Evolutionary conservation across 92 coral and sea anemone genomes (phyloP), one percentile per base, ranked within the genome.

Genomic region (Phenganax marumi): DNA sequence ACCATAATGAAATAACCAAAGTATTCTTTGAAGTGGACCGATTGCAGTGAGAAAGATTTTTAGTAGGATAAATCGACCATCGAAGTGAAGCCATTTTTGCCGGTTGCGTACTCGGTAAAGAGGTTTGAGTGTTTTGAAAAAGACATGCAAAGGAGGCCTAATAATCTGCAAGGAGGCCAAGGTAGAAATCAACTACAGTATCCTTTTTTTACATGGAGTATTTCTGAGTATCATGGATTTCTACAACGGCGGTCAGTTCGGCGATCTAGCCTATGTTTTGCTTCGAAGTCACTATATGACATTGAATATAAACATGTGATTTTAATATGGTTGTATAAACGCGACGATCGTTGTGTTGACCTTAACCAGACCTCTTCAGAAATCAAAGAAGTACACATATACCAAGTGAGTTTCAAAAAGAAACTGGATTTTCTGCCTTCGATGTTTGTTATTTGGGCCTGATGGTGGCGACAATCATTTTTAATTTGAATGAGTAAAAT

Each of bases 1-100:
- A 78, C 66, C 73, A 62, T 53, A 57, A 66, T 78, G 83, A 72
- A 63, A 78, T 62, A 78, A 78, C 66, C 57, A 50, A 26, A 26
- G 47, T 21, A 47, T 16, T 43, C 46, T 39, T 61, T 25, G 49
- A 66, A 33, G 17, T 24, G 13, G 49, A 47, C 72, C 49, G 16
- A 3, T 18, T 47, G 49, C 72, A 23, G 43, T 25, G 49, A 66
- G 3, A 66, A 66, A 0, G 50, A 19, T 12, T 66, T 66, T 66
- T 66, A 24, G 72, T 66, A 66, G 55, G 19, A 9, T 78, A 19
- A 46, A 43, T 13, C n/a, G 53, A 24, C 66, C 51, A 4, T 23
- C 26, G 51, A 61, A 78, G 18, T 78, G 73, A 43, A 50, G 68
- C 83, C 57, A 47, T 39, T 61, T 24, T 63, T 61, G 48, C 23